These are phyloP conservation scores for Sebastes melanostomus DNA, from an alignment of 2,797 vertebrate genomes.

Conservation along the genomic window DNA sequence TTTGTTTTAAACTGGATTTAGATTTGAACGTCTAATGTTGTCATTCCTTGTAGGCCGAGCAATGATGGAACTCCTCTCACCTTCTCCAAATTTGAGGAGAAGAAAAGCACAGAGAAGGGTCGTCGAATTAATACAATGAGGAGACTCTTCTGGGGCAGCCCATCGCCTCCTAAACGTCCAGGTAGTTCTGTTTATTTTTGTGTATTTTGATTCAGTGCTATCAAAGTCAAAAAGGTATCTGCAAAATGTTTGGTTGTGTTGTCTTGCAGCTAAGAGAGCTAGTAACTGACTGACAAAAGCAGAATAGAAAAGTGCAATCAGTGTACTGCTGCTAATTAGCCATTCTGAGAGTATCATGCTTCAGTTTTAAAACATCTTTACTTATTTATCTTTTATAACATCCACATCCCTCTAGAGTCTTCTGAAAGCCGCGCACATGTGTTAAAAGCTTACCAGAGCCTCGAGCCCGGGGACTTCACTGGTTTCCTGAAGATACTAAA, in stretches of 20 bases:
- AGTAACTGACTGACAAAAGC: background rate
- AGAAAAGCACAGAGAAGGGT: constrained; percentile 77
- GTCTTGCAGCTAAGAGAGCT: background rate
- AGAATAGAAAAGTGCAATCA: background rate
- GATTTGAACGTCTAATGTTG: background rate
- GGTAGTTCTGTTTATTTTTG: constrained; percentile 44
- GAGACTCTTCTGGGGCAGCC: constrained; percentile 76
- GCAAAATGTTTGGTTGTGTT: background rate
- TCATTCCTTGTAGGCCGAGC: constrained; percentile 47
- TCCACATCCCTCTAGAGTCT: constrained; percentile 53
- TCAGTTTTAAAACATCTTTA: background rate
- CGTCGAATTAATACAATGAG: constrained; percentile 77
- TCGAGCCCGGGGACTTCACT: constrained; percentile 82
- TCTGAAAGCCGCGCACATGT: constrained; percentile 57
- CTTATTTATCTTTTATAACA: background rate
- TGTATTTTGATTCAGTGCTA: background rate
- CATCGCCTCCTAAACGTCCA: constrained; percentile 74
- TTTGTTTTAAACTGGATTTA: background rate
- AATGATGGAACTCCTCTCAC: constrained; percentile 67
- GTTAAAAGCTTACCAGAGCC: constrained; percentile 75
- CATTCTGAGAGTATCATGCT: background rate
- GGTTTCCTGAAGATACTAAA: constrained; percentile 83
- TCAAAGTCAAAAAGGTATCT: background rate
- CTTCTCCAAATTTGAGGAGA: constrained; percentile 83
- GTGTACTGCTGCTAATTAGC: background rate